A percentile compares a stretch with the other conserved stretches of the same genome.
phyloP scores from a whole-genome alignment of 2,797 vertebrate genomes.

The Perodicticus potto region DNA sequence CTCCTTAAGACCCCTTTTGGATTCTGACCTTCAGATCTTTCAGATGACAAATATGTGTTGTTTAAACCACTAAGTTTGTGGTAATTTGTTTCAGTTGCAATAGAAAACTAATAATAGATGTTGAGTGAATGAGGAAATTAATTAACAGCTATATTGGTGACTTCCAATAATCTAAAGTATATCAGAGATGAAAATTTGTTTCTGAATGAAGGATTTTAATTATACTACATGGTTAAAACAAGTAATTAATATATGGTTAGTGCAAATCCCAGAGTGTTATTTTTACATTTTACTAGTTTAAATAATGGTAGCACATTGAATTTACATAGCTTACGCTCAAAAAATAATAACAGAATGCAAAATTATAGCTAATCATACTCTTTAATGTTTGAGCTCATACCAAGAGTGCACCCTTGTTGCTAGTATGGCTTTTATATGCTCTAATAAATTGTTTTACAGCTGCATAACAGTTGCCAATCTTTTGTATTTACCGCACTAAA shows the following conservation, averaged over 20 bases:
- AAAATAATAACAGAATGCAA: conserved; percentile 58
- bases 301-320: neutral
- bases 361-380: conserved; percentile 57
- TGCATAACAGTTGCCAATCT: conserved; percentile 26
- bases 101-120: neutral
- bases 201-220: conserved; percentile 39
- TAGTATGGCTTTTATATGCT: conserved; percentile 22
- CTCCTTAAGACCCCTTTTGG: neutral
- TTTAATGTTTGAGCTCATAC: conserved; percentile 47
- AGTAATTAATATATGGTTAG: neutral
- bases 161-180: neutral
- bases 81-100: neutral
- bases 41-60: neutral
- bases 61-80: neutral
- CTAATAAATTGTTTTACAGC: conserved; percentile 50
- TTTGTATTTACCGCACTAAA: conserved; percentile 52
- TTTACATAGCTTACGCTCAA: conserved; percentile 26
- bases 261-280: neutral
- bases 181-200: conserved; percentile 41
- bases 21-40: neutral
- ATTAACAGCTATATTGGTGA: neutral
- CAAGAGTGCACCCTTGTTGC: conserved; percentile 3
- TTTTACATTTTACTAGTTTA: conserved; percentile 14
- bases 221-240: neutral
- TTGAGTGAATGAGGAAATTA: neutral